Base-by-base conservation (phyloP, 2,888 invertebrate species). In the Ditula angustiorana region DNA sequence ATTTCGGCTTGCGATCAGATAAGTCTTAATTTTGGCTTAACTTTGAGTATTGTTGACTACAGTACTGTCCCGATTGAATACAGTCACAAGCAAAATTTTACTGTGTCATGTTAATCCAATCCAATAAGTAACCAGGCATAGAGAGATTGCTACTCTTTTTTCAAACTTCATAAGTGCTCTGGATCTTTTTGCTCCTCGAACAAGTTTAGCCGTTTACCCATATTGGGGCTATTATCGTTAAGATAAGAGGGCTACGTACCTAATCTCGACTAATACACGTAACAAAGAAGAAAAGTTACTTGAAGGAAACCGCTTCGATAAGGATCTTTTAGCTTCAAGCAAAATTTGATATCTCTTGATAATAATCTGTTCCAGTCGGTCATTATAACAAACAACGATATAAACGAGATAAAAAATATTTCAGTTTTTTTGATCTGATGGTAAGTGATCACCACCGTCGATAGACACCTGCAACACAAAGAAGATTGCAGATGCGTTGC, bases 261-360 rank as follows among this genome's bases (percentile, higher is more conserved):
- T 53, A 37, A 56, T 49, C 37, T 62, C 47, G 33, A 24, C 37
- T 56, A 56, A 62, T 41, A 62, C 62, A 56, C 56, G 56, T 56
- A 56, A 41, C 49, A 49, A 35, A 41, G 23, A 24, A 37, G 28
- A 59, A 50, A 61, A 55, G 19, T 55, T 35, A 16, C 13, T 47
- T 37, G 28, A 49, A 21, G 16, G 10, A 23, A 19, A 52, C 19
- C 23, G 35, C 50, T 55, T 10, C 30, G 56, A 30, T 56, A 53
- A 35, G 28, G 47, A 46, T 30, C 47, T 44, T 24, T 23, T 24
- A 13, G 24, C 44, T 46, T 44, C 8, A 46, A n/a, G 13, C 30
- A 19, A 30, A 52, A 35, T 37, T 49, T 23, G 23, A 11, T 37
- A 16, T 23, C 33, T 35, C 23, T 33, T 53, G 13, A 35, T 30